These are phyloP conservation scores for Dendrolimus kikuchii DNA, from an alignment of 1,140 invertebrate genomes.

Conservation along the genomic window DNA sequence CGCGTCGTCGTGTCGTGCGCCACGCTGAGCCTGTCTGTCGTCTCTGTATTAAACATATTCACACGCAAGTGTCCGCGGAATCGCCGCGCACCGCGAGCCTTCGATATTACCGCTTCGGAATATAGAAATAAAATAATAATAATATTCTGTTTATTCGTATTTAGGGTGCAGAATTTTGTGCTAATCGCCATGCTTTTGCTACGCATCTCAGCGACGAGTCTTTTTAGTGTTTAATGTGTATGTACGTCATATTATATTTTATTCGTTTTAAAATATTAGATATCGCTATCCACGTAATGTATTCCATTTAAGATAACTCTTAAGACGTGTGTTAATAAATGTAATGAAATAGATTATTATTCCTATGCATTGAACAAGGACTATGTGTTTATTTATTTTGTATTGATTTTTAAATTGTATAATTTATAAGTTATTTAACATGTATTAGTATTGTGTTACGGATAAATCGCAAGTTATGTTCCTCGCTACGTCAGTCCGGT, in stretches of 20 bases:
- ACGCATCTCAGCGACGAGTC: constrained; percentile 56
- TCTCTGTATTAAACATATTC: constrained; percentile 21
- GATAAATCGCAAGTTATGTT: constrained; percentile 35
- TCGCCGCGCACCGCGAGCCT: constrained; percentile 7
- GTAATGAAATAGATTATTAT: constrained; percentile 54
- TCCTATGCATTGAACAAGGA: constrained; percentile 63
- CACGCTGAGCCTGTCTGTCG: constrained; percentile 15
- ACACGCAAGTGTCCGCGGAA: constrained; percentile 17
- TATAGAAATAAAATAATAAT: constrained; percentile 39
- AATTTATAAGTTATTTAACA: constrained; percentile 63
- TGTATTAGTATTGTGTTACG: constrained; percentile 39
- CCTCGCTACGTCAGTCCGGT: constrained; percentile 23
- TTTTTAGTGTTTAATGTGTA: constrained; percentile 33
- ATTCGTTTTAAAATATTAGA: constrained; percentile 39
- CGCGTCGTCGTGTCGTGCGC: constrained; percentile 13
- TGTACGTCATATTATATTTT: constrained; percentile 35
- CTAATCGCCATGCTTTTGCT: constrained; percentile 65
- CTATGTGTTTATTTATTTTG: constrained; percentile 66
- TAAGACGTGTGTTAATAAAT: constrained; percentile 59
- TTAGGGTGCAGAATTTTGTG: constrained; percentile 66
- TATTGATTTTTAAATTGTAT: constrained; percentile 39
- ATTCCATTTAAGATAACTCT: constrained; percentile 60
- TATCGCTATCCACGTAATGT: constrained; percentile 54
- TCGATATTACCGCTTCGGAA: constrained; percentile 46
- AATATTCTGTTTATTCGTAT: constrained; percentile 58